Evolutionary conservation across 2,888 invertebrate species (phyloP), one percentile per base, ranked within the genome.

Genomic region (Pyrochroa serraticornis): DNA sequence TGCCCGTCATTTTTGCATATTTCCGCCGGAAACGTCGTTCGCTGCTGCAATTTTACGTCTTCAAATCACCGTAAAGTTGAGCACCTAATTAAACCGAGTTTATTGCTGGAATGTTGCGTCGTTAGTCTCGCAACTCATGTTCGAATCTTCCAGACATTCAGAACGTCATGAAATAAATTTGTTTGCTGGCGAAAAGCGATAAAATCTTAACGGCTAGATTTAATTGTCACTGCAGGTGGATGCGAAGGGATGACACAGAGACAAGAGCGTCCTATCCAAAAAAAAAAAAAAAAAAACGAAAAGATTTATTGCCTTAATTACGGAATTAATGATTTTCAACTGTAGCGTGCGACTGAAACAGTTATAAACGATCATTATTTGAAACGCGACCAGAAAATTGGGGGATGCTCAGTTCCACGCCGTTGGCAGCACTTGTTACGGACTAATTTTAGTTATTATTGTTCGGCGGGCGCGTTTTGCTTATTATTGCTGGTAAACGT

Each of bases 401-500:
- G 38, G 14, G 45, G 38, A 44, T 43, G 49, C 47, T 57, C 41
- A 44, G 41, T 57, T 52, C 42, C 51, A 31, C 35, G 51, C 46
- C 45, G 41, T 57, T 57, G 47, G 43, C 8, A 39, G 45, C 58
- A 58, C 52, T 58, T 51, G 57, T 57, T 57, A 45, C 57, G 41
- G 39, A 42, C 57, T 52, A 58, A 58, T 58, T 58, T 52, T 47
- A 47, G 45, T 49, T 39, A 57, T 51, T 50, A 51, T 57, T 57
- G 55, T 49, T 54, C 54, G 47, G 30, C 37, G 49, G 35, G 36
- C 50, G 45, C 56, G 45, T 48, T 55, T 42, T 50, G 56, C 46
- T 57, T 51, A 43, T 56, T 56, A 58, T 58, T 46, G 42, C 42
- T 48, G 52, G 36, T 50, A 52, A 52, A 58, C 52, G 58, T 44